A percentile compares a stretch with the other conserved stretches of the same genome.
Conservation (phyloP, 2,797 vertebrate species). For the Urocyon cinereoargenteus region DNA sequence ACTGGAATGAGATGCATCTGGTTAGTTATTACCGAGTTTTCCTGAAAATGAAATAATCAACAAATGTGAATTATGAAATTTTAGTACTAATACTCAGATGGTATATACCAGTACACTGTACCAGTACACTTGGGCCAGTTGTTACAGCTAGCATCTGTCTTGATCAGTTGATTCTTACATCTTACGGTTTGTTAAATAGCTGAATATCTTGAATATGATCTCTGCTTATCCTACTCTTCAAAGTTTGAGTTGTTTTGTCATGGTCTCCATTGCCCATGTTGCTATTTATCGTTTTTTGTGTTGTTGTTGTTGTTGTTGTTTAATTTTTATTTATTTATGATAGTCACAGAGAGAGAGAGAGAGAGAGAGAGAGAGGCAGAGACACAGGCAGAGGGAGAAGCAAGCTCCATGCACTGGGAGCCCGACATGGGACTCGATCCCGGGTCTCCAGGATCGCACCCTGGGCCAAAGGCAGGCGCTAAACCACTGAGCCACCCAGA, state of each 20-base stretch:
- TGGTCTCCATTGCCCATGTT: not conserved
- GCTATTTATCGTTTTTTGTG: not conserved
- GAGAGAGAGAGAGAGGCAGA: too few species aligned
- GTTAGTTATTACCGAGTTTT: not conserved
- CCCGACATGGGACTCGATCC: too few species aligned
- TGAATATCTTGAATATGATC: not conserved
- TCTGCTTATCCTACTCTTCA: not conserved
- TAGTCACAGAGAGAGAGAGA: too few species aligned
- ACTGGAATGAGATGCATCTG: not conserved
- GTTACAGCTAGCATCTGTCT: not conserved
- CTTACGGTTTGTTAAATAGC: not conserved
- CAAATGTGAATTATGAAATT: not conserved
- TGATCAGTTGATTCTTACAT: not conserved
- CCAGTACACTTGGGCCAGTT: not conserved
- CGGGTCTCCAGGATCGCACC: too few species aligned
- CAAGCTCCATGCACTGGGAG: too few species aligned
- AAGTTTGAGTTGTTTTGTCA: not conserved
- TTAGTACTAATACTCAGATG: not conserved
- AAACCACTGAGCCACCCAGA: too few species aligned
- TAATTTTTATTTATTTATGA: too few species aligned
- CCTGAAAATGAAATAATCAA: not conserved
- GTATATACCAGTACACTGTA: not conserved
- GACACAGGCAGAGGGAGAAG: too few species aligned
- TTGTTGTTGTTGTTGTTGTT: too few species aligned
- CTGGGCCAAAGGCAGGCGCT: too few species aligned